Percentiles rank a stretch among this genome's conserved stretches.
Evolutionary conservation across 2,888 invertebrate species (phyloP).

Genomic region (Leptopilina syphax): DNA sequence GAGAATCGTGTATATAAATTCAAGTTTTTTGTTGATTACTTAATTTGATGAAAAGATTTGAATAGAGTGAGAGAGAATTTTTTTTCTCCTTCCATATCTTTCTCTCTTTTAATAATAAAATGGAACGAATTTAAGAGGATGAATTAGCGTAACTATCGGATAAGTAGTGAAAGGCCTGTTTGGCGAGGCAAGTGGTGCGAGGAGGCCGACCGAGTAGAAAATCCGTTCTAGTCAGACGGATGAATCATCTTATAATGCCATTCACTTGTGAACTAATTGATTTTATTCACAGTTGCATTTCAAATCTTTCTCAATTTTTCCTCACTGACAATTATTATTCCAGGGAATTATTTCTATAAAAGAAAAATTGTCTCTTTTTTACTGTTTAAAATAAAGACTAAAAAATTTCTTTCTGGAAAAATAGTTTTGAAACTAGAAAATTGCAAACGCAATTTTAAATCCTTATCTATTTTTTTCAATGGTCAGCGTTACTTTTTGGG

Average conservation of each 20-base stretch:
- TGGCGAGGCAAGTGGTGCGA: slow-evolving; percentile 13
- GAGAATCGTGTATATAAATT: too few relatives aligned
- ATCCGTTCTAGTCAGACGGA: slow-evolving; percentile 19
- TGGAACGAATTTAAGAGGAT: background rate
- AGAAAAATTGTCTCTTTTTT: background rate
- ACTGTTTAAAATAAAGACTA: too few relatives aligned
- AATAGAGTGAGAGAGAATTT: background rate
- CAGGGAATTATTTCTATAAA: background rate
- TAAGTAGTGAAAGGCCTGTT: slow-evolving; percentile 33
- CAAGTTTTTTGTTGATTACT: background rate
- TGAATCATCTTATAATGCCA: slow-evolving; percentile 2
- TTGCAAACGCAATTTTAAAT: too few relatives aligned
- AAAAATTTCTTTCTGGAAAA: too few relatives aligned
- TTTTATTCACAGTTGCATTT: background rate
- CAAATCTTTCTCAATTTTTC: background rate
- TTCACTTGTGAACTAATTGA: slow-evolving; percentile 7
- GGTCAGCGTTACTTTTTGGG: slow-evolving; percentile 17
- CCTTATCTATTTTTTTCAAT: background rate
- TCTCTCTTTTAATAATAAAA: background rate
- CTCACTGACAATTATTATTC: background rate
- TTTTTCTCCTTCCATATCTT: background rate
- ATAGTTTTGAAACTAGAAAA: too few relatives aligned
- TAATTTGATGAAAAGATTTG: background rate
- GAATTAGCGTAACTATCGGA: slow-evolving; percentile 10
- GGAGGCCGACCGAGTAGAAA: slow-evolving; percentile 19